These are phyloP conservation scores for Scelioninae gen. 1 DNA, from an alignment of 2,888 invertebrate genomes.

Conservation along the genomic window DNA sequence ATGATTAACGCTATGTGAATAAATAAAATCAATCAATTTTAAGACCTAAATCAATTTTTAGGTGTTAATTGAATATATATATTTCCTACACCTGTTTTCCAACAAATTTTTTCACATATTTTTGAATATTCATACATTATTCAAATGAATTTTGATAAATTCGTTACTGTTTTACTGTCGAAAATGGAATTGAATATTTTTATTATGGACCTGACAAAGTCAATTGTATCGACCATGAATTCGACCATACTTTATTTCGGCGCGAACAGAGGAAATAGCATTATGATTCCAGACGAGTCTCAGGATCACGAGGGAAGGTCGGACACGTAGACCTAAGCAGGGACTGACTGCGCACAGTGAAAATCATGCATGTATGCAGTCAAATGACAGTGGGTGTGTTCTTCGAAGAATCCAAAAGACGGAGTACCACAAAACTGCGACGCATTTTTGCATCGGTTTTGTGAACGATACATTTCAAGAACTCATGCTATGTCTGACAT, in stretches of 20 bases:
- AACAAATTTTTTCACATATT: background rate
- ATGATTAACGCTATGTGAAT: slow-evolving; percentile 16
- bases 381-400: slow-evolving; percentile 75
- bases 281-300: slow-evolving; percentile 81
- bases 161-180: background rate
- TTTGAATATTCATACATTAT: no score
- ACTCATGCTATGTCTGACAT: slow-evolving; percentile 22
- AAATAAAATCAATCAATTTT: slow-evolving; percentile 2
- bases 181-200: background rate
- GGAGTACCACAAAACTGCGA: slow-evolving; percentile 46
- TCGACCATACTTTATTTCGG: slow-evolving; percentile 54
- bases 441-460: slow-evolving; percentile 43
- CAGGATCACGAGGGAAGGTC: slow-evolving; percentile 71
- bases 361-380: slow-evolving; percentile 72
- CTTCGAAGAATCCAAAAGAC: slow-evolving; percentile 76
- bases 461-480: slow-evolving; percentile 21
- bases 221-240: slow-evolving; percentile 45
- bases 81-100: background rate
- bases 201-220: slow-evolving; percentile 32
- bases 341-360: slow-evolving; percentile 72
- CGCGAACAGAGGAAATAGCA: slow-evolving; percentile 67
- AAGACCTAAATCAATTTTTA: background rate
- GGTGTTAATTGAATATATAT: background rate
- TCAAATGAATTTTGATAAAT: background rate
- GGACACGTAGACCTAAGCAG: slow-evolving; percentile 71